Base-by-base conservation (phyloP, 2,888 invertebrate species). In the Cerastis leucographa region DNA sequence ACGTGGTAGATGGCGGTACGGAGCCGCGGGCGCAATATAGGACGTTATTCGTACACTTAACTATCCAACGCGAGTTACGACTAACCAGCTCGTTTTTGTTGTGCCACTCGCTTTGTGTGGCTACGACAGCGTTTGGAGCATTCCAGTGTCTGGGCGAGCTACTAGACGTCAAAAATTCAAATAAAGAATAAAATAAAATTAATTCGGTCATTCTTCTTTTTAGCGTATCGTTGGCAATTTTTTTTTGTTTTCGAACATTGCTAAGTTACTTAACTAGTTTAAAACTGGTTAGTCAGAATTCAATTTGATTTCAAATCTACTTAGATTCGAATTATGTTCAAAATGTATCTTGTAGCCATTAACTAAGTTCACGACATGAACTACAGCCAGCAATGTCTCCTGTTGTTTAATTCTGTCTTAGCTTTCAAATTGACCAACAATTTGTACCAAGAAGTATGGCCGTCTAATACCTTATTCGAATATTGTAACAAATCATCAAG, bases 31-130 rank as follows among this genome's bases (percentile, higher is more conserved):
- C 91, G 91, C 92, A 93, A 94, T 94, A 94, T 94, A 89, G 91
- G 91, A 90, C 91, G 91, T 94, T 93, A 94, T 93, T 93, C 90
- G 93, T 93, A 92, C 93, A 88, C 89, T 92, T 94, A 94, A 94
- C 94, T 94, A 93, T 93, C 93, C 85, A 85, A 90, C 88, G 87
- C 92, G 91, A 94, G 92, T 95, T 95, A 94, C 92, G 92, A 92
- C 89, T 90, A 91, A 90, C 89, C 86, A 89, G 90, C 88, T 87
- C 89, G 89, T 89, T 90, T 88, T 87, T 88, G 89, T 89, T 88
- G 86, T 87, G 85, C 86, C 87, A 87, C 85, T 82, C 74, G 85
- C 85, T 84, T 83, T 81, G 84, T 87, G 83, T 84, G 79, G 64
- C 71, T 82, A 76, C 86, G 68, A 74, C 76, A 77, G 81, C 76